Percentiles rank a stretch among this genome's conserved stretches.
These are phyloP conservation scores for Chironomus riparius DNA, from an alignment of 2,888 invertebrate genomes.

Conservation along the genomic window DNA sequence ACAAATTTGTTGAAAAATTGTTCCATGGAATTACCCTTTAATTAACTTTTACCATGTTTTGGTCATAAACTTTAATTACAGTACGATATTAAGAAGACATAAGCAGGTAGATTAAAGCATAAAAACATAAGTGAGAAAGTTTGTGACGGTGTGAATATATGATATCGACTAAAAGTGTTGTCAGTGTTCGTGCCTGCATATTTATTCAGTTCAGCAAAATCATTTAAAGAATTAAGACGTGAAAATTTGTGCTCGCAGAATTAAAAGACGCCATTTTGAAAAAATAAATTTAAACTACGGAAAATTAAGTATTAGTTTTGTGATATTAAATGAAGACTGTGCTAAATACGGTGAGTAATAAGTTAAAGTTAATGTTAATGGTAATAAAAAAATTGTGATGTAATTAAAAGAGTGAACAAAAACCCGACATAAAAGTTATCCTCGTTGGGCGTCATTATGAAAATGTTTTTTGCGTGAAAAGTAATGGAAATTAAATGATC, in stretches of 20 bases:
- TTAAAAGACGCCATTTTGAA: constrained; percentile 23
- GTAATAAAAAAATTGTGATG: not conserved
- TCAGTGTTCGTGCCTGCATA: too few species aligned
- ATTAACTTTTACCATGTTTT: too few species aligned
- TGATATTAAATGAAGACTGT: constrained; percentile 32
- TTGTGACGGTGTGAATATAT: too few species aligned
- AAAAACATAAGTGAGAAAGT: too few species aligned
- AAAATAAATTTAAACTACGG: not conserved
- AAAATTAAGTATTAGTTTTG: constrained; percentile 29
- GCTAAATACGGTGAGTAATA: constrained; percentile 28
- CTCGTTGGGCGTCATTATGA: not conserved
- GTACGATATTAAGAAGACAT: too few species aligned
- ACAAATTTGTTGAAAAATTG: too few species aligned
- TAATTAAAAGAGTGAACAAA: not conserved
- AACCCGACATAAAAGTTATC: not conserved
- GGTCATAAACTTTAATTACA: too few species aligned
- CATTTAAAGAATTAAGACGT: not conserved
- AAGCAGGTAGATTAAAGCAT: too few species aligned
- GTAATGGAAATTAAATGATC: not conserved
- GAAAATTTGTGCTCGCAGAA: not conserved
- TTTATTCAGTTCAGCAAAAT: not conserved
- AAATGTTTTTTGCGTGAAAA: not conserved
- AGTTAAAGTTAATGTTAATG: constrained; percentile 25
- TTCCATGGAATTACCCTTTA: too few species aligned
- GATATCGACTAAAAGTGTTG: too few species aligned